These are phyloP conservation scores for Sinocyclocheilus anophthalmus DNA, from an alignment of 2,113 vertebrate genomes.

Conservation along the genomic window DNA sequence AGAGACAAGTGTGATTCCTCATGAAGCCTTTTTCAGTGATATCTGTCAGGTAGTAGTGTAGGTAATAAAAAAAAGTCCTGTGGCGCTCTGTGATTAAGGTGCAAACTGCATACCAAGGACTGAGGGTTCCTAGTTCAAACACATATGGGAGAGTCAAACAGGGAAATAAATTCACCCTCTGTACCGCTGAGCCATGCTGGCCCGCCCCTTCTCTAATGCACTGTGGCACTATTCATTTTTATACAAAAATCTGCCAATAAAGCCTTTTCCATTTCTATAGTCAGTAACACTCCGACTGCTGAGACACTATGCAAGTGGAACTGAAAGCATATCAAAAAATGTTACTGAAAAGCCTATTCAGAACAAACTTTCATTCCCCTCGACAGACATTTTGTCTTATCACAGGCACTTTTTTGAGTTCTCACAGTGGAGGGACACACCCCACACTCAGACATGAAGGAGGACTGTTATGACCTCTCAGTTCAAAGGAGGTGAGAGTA, in stretches of 20 bases:
- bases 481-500: not conserved
- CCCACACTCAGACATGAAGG: conserved; percentile 57
- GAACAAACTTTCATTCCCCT: conserved; percentile 2
- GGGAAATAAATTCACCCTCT: not conserved
- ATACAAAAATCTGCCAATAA: not conserved
- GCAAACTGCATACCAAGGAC: not conserved
- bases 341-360: not conserved
- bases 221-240: not conserved
- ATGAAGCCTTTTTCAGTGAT: not conserved
- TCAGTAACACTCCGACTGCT: not conserved
- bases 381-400: conserved; percentile 44
- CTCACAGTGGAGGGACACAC: conserved; percentile 50
- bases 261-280: not conserved
- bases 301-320: not conserved
- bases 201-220: not conserved
- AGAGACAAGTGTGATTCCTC: not conserved
- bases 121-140: not conserved
- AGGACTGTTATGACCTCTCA: conserved; percentile 53
- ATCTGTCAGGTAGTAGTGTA: not conserved
- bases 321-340: conserved; percentile 4
- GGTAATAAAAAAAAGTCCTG: not conserved
- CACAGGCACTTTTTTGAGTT: conserved; percentile 51
- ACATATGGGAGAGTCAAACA: not conserved
- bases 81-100: not conserved
- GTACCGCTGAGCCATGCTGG: not conserved